Conservation (phyloP, 2,888 invertebrate genomes). For the Escarpia spicata region DNA sequence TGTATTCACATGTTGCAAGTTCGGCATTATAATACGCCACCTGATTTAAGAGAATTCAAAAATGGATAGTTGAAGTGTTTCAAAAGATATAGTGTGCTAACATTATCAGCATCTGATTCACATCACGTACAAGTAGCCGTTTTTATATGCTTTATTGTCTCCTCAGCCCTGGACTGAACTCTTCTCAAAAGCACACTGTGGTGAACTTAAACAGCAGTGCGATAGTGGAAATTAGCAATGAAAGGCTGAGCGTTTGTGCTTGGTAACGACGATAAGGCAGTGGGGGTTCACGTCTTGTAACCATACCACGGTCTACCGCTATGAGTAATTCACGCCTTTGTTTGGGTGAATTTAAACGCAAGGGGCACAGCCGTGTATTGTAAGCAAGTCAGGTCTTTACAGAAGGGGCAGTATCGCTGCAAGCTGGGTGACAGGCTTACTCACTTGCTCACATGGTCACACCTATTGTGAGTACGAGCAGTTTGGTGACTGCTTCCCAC, state of each 20-base stretch:
- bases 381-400: neutral
- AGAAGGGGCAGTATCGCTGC: neutral
- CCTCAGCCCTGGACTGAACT: neutral
- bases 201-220: neutral
- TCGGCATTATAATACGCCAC: neutral
- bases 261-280: neutral
- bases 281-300: conserved; percentile 6
- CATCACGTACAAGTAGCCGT: neutral
- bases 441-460: conserved; percentile 13
- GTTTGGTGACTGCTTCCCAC: neutral
- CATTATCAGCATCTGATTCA: neutral
- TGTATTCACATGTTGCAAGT: neutral
- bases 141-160: neutral
- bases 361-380: neutral
- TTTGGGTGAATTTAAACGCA: conserved; percentile 3
- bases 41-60: neutral
- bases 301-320: neutral
- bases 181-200: neutral
- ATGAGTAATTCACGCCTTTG: conserved; percentile 16
- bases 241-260: neutral
- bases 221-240: neutral
- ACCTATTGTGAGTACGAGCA: neutral
- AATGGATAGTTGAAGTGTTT: neutral
- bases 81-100: neutral
- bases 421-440: neutral